These are phyloP conservation scores for Capra hircus DNA, from an alignment of 2,113 vertebrate genomes.

Conservation along the genomic window DNA sequence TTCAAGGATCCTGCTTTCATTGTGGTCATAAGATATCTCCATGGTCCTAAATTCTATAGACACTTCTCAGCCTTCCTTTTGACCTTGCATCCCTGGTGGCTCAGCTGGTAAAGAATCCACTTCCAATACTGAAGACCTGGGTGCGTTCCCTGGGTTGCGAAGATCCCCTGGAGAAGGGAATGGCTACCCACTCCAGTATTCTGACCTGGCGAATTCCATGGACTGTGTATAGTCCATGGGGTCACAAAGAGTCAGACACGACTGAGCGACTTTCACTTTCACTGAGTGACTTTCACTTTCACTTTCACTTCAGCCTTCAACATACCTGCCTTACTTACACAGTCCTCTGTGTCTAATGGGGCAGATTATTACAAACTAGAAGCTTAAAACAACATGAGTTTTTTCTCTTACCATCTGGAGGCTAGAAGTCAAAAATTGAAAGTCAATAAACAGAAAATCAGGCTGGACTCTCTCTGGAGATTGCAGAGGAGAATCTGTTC, in stretches of 20 bases:
- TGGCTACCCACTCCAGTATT: background rate
- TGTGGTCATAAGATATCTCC: background rate
- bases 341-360: background rate
- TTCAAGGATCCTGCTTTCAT: background rate
- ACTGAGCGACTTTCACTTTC: background rate
- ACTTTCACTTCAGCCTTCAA: background rate
- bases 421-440: background rate
- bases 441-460: background rate
- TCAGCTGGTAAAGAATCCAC: background rate
- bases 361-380: background rate
- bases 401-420: background rate
- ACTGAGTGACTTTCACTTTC: background rate
- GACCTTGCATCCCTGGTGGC: background rate
- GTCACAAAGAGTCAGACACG: background rate
- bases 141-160: background rate
- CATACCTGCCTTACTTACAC: background rate
- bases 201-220: background rate
- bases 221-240: background rate
- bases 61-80: background rate
- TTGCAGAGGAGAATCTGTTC: background rate
- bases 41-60: background rate
- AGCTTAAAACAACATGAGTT: background rate
- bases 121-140: background rate
- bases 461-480: background rate
- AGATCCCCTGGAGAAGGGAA: background rate